Evolutionary conservation across 2,888 invertebrate genomes (phyloP), one percentile per base, ranked within the genome.

Genomic region (Drosophila greeni): DNA sequence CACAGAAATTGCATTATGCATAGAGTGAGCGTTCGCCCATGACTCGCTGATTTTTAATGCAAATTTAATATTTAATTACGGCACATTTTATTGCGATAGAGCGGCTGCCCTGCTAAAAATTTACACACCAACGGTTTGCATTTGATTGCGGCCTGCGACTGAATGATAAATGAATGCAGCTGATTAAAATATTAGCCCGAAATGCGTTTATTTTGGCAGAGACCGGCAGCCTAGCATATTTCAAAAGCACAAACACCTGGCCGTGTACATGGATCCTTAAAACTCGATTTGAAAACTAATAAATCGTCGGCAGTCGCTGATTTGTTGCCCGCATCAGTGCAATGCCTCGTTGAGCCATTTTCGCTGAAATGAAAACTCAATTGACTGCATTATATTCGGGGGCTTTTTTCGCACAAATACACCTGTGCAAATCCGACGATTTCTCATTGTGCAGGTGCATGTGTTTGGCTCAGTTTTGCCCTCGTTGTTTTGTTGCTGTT

Each of bases 301-400:
- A 67, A 67, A 67, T 67, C 62, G 70, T 5, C 52, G 34, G 23
- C 47, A 48, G 47, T 42, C 34, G 33, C 24, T 54, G 61, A 56
- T 64, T 56, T 69, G 68, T 67, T 76, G 49, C 57, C 43, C 57
- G 48, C 40, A 47, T 53, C 33, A 37, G 33, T 37, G 33, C 47
- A 40, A 34, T 36, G 33, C 36, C 62, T 37, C 36, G 45, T 26
- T 53, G 52, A 60, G 61, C 53, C 45, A 64, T 57, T 60, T 59
- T 49, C 58, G 34, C 51, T 36, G 48, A 55, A 55, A 58, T 39
- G 43, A 48, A 61, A 68, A 76, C 75, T 76, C 80, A 82, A 82
- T 84, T 79, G 77, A 69, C 60, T 80, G 81, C 81, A 79, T 84
- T 78, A 84, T 64, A 55, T 33, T 16, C 64, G 20, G 20, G 42